A percentile compares a stretch with the other conserved stretches of the same genome.
Conservation (phyloP, 2,888 invertebrate genomes). For the Acleris laterana region DNA sequence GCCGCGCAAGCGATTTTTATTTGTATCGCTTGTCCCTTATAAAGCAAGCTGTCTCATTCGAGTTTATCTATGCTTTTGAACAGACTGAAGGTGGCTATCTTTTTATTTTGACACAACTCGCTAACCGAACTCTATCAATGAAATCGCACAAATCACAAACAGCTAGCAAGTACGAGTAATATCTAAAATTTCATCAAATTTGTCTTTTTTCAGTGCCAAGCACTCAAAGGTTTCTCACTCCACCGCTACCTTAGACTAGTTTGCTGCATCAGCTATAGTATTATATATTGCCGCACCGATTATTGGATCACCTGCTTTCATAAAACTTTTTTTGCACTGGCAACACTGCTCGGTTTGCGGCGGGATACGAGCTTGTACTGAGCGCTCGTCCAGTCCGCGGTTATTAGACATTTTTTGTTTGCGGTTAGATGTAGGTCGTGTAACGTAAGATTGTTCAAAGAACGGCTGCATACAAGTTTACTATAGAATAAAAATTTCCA, state of each 20-base stretch:
- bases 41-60: neutral
- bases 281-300: neutral
- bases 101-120: no score
- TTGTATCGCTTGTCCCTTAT: neutral
- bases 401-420: slow-evolving; percentile 44
- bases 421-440: slow-evolving; percentile 40
- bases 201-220: no score
- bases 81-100: no score
- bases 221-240: no score
- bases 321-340: slow-evolving; percentile 50
- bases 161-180: no score
- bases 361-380: slow-evolving; percentile 35
- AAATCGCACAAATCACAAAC: no score
- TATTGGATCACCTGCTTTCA: slow-evolving; percentile 8
- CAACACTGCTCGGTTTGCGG: slow-evolving; percentile 54
- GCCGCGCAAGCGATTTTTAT: neutral
- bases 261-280: neutral
- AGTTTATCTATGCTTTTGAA: no score
- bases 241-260: no score
- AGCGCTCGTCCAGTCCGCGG: slow-evolving; percentile 45
- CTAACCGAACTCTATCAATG: no score
- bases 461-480: no score
- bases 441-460: neutral
- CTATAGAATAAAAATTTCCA: no score
- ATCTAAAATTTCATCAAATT: no score